Evolutionary conservation across 2,113 vertebrate species (phyloP), one percentile per base, ranked within the genome.

Genomic region (Myotis davidii): DNA sequence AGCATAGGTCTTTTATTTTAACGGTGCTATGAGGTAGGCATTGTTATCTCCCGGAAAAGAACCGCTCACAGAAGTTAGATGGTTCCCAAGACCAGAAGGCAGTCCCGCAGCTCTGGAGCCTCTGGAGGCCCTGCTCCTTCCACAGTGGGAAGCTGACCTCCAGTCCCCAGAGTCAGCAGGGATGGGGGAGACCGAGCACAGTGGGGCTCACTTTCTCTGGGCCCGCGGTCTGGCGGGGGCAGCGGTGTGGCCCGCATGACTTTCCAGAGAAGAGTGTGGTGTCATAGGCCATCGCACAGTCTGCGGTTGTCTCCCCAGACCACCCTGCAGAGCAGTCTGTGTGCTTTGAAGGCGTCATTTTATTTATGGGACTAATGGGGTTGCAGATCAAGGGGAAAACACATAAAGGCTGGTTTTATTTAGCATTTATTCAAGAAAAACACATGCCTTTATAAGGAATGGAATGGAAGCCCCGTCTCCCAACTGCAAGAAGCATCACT

Each of bases 371-470:
- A 72, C 81, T 48, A 73, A 69, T 52, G 65, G 14, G 16, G 34
- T 34, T 85, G 23, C 42, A 32, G 82, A 54, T 69, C 52, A 65
- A 77, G 54, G 29, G 37, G 52, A 10, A 64, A 89, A 86, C 45
- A 83, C 32, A 17, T 21, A 37, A 73, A 64, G 84, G 67, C 54
- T 42, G 27, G 67, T 92, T 88, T 93, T 32, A 56, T 77, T 82
- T 76, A 77, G 72, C 52, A 50, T 85, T 77, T 73, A 81, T 54
- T 95, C 21, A 82, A 90, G 94, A 76, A 65, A 86, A 86, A n/a
- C 69, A 78, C 74, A 52, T 52, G 95, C 1, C 76, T 96, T 94
- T 92, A 85, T 88, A 95, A 96, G 82, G 59, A 72, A 73, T 32
- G 92, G 87, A 84, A 90, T 67, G 79, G 76, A 73, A 90, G n/a